Percentiles rank a stretch among this genome's conserved stretches.
Conservation (phyloP, 2,113 vertebrate species). For the Grammomys dolichurus region DNA sequence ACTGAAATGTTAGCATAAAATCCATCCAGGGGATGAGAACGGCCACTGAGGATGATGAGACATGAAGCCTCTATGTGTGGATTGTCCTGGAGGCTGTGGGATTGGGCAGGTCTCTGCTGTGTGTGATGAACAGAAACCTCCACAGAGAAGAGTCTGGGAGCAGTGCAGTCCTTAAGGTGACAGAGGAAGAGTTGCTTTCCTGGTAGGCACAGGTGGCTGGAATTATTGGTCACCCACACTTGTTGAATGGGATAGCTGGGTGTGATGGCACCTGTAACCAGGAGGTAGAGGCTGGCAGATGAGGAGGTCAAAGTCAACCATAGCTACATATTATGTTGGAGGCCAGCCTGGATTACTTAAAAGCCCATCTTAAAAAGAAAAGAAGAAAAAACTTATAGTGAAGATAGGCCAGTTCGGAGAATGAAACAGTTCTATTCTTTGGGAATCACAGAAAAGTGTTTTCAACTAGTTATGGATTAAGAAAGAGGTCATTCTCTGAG, state of each 20-base stretch:
- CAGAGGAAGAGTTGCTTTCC: neutral
- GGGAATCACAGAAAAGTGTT: slow-evolving; percentile 20
- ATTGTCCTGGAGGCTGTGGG: neutral
- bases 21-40: neutral
- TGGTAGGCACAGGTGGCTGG: neutral
- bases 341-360: neutral
- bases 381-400: neutral
- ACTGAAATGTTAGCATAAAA: neutral
- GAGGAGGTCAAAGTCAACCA: neutral
- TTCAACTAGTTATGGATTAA: slow-evolving; percentile 1
- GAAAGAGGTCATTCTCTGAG: neutral
- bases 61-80: neutral
- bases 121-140: neutral
- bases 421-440: slow-evolving; percentile 17
- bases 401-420: neutral
- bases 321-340: neutral
- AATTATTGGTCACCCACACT: slow-evolving; percentile 21
- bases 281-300: neutral
- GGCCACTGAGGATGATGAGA: neutral
- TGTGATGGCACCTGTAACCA: neutral
- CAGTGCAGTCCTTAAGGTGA: neutral
- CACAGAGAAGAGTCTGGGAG: neutral
- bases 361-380: neutral
- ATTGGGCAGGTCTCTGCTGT: neutral
- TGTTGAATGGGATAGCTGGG: neutral